Evolutionary conservation across 2,797 vertebrate species (phyloP).

Genomic region (Paguma larvata): DNA sequence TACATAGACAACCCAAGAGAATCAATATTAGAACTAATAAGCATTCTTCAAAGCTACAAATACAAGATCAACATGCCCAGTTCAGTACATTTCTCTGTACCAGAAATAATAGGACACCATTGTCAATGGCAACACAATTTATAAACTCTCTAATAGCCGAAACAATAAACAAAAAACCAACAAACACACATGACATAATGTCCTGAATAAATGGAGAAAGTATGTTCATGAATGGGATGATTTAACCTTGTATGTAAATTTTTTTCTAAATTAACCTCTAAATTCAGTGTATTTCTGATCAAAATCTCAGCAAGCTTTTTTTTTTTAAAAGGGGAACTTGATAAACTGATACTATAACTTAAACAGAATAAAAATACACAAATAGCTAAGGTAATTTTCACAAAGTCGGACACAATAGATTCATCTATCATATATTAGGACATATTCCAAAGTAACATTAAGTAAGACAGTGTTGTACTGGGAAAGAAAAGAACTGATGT

Average conservation of each 20-base stretch:
- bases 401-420: not conserved
- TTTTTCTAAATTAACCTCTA: constrained; percentile 32
- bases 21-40: not conserved
- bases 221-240: constrained; percentile 2
- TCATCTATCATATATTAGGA: not conserved
- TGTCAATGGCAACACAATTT: constrained; percentile 19
- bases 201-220: not conserved
- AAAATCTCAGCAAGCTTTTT: constrained; percentile 4
- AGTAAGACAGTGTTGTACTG: not conserved
- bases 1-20: not conserved
- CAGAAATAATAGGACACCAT: not conserved
- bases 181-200: not conserved
- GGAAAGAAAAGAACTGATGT: not conserved
- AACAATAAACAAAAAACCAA: not conserved
- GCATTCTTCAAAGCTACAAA: constrained; percentile 43
- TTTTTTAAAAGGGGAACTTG: not conserved
- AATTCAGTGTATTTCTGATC: constrained; percentile 4
- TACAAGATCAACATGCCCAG: not conserved
- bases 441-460: not conserved
- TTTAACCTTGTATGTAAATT: not conserved
- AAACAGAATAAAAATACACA: not conserved
- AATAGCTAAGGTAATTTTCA: constrained; percentile 18
- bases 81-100: not conserved
- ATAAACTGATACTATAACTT: not conserved
- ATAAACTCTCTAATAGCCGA: not conserved